These are phyloP conservation scores for Apamea epomidion DNA, from an alignment of 2,888 invertebrate genomes.

Conservation along the genomic window DNA sequence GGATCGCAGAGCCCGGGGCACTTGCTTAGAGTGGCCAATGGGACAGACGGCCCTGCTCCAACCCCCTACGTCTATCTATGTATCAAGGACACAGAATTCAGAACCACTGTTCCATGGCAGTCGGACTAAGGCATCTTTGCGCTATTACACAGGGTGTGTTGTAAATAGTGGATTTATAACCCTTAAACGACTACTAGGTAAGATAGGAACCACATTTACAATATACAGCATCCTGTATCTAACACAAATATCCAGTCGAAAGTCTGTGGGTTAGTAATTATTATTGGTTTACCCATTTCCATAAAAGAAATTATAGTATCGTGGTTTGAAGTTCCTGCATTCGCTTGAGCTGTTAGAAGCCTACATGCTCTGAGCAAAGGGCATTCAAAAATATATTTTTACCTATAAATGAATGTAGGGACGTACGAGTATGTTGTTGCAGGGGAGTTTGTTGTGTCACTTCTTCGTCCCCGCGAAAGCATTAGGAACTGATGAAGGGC, in stretches of 20 bases:
- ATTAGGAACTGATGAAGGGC: too few species aligned
- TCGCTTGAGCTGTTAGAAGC: neutral
- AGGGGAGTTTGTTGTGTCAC: too few species aligned
- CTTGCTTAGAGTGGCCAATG: neutral
- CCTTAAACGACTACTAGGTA: neutral
- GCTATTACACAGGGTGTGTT: neutral
- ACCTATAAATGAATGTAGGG: neutral
- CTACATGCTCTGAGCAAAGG: neutral
- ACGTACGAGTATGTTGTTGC: neutral
- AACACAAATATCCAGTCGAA: neutral
- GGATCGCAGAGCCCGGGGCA: neutral
- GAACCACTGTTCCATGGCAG: neutral
- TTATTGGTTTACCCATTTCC: neutral
- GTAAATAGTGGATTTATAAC: neutral
- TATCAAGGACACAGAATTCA: slow-evolving; percentile 14
- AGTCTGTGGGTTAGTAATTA: neutral
- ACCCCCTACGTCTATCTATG: neutral
- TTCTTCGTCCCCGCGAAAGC: too few species aligned
- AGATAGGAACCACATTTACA: neutral
- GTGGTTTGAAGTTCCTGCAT: neutral
- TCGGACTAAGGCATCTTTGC: neutral
- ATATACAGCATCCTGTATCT: neutral
- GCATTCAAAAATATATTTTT: neutral
- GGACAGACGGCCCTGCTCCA: neutral
- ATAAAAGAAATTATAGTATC: neutral